Evolutionary conservation across 2,797 vertebrate genomes (phyloP).

Genomic region (Neosilurus hyrtlii): DNA sequence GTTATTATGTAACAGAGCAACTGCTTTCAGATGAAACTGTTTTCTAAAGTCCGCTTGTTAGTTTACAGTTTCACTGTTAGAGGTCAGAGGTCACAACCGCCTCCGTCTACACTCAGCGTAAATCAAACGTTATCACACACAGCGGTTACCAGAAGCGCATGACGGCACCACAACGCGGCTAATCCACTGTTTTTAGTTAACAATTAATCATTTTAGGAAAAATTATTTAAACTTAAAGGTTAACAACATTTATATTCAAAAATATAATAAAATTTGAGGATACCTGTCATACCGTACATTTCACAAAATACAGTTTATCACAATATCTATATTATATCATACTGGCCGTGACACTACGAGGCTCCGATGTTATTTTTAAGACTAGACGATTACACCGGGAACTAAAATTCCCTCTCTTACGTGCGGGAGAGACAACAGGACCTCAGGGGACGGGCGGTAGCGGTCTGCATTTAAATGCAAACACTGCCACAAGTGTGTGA

Average conservation of each 20-base stretch:
- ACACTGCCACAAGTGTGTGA: background rate
- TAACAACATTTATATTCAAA: no score
- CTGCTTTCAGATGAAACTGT: background rate
- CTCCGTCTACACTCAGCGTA: background rate
- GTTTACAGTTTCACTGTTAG: background rate
- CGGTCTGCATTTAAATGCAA: background rate
- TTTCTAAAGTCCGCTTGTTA: background rate
- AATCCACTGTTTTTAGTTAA: no score
- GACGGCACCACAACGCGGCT: background rate
- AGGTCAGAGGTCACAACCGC: background rate
- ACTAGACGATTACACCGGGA: background rate
- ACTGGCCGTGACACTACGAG: background rate
- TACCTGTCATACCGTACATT: background rate
- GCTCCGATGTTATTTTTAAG: background rate
- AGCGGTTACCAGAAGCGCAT: background rate
- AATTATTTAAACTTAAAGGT: no score
- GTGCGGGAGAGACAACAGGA: background rate
- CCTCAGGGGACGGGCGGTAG: no score
- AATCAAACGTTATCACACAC: background rate
- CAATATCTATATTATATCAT: background rate
- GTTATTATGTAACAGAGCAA: background rate
- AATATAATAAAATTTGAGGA: no score
- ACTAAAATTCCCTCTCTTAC: background rate
- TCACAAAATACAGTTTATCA: background rate
- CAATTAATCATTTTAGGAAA: no score